These are phyloP conservation scores for Cyclophora punctaria DNA, from an alignment of 2,888 invertebrate species.

Conservation along the genomic window DNA sequence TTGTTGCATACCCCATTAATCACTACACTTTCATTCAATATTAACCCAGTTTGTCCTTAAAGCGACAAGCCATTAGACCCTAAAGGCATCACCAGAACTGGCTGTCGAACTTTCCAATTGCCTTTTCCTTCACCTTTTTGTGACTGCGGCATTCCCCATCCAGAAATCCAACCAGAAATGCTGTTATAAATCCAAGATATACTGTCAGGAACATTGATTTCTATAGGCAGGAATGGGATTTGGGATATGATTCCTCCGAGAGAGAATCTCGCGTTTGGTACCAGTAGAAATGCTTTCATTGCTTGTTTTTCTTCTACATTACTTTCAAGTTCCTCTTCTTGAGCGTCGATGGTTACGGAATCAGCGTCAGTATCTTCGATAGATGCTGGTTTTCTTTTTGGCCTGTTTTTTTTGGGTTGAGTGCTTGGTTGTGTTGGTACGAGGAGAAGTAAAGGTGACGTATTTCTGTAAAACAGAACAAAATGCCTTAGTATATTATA, in stretches of 20 bases:
- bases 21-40: no score
- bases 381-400: conserved; percentile 21
- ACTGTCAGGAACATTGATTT: conserved; percentile 78
- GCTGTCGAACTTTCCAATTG: conserved; percentile 30
- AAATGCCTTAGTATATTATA: background rate
- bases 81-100: conserved; percentile 40
- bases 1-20: no score
- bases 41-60: no score
- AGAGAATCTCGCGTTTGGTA: conserved; percentile 36
- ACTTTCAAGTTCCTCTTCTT: conserved; percentile 14
- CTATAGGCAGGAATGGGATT: conserved; percentile 76
- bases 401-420: conserved; percentile 17
- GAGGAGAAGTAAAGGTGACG: conserved; percentile 39
- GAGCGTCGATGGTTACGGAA: conserved; percentile 46
- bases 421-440: conserved; percentile 11
- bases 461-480: conserved; percentile 28
- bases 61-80: conserved; percentile 1
- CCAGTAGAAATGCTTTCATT: conserved; percentile 32
- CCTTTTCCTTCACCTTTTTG: conserved; percentile 17
- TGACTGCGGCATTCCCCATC: conserved; percentile 28
- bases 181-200: conserved; percentile 59
- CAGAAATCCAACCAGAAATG: conserved; percentile 45
- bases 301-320: conserved; percentile 2
- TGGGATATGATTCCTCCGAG: conserved; percentile 66
- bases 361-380: conserved; percentile 34